phyloP scores from a whole-genome alignment of 2,888 invertebrate genomes.

The Selenia dentaria region DNA sequence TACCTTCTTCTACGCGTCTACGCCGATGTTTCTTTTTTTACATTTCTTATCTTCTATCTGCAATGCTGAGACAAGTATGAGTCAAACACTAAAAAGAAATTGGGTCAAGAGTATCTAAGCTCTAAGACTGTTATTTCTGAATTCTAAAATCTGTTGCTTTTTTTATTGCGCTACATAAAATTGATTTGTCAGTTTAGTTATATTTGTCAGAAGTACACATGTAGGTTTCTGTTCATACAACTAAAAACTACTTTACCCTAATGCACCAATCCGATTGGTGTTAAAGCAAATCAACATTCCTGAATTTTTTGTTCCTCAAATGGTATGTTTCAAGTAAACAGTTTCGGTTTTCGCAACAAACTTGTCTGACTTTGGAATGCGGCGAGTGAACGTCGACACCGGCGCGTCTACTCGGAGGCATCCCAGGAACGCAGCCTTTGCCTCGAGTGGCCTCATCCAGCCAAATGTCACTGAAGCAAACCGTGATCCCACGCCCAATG shows the following conservation, averaged over 20 bases:
- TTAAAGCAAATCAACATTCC: no score
- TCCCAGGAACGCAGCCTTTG: slow-evolving; percentile 55
- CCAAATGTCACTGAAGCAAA: slow-evolving; percentile 72
- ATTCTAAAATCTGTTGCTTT: slow-evolving; percentile 25
- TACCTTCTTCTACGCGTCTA: no score
- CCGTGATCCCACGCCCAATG: slow-evolving; percentile 54
- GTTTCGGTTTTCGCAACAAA: slow-evolving; percentile 59
- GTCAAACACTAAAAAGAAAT: slow-evolving; percentile 60
- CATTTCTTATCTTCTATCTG: slow-evolving; percentile 8
- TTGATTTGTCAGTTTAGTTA: slow-evolving; percentile 1
- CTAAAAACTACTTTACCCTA: no score
- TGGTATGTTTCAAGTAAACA: slow-evolving; percentile 36
- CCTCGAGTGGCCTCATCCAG: slow-evolving; percentile 46
- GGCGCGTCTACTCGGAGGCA: slow-evolving; percentile 53
- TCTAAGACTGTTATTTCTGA: slow-evolving; percentile 53
- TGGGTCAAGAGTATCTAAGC: slow-evolving; percentile 65
- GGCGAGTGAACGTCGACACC: slow-evolving; percentile 69
- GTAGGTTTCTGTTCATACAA: no score
- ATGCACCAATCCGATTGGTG: no score
- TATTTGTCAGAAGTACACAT: not conserved
- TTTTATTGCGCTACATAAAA: slow-evolving; percentile 11
- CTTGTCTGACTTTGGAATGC: slow-evolving; percentile 61
- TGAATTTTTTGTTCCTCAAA: slow-evolving; percentile 25
- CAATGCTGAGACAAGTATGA: slow-evolving; percentile 38
- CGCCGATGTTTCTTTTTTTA: slow-evolving; percentile 1